These are phyloP conservation scores for Antheraea yamamai DNA, from an alignment of 2,888 invertebrate species.

Conservation along the genomic window DNA sequence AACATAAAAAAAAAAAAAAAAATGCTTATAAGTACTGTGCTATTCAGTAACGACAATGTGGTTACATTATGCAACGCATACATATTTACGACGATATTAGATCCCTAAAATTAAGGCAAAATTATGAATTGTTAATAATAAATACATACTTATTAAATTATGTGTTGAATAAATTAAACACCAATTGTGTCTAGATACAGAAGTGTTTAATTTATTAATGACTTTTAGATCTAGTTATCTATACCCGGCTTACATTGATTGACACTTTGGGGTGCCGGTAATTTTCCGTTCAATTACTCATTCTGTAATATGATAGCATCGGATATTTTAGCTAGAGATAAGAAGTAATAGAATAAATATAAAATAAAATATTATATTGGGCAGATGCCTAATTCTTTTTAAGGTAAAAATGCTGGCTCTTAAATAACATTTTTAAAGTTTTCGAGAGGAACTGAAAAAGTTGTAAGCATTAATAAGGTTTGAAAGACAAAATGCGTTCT, in stretches of 20 bases:
- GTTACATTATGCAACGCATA: neutral
- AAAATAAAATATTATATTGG: neutral
- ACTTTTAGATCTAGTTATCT: conserved; percentile 18
- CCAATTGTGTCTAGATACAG: conserved; percentile 22
- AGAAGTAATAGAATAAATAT: neutral
- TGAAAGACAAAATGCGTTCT: conserved; percentile 16
- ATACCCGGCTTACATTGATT: conserved; percentile 46
- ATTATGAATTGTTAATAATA: conserved; percentile 43
- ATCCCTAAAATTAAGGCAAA: neutral
- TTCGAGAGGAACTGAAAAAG: neutral
- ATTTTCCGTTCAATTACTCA: conserved; percentile 69
- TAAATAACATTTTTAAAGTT: neutral
- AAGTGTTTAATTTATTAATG: conserved; percentile 10
- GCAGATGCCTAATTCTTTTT: neutral
- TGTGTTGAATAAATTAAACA: conserved; percentile 26
- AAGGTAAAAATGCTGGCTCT: neutral
- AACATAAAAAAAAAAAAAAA: too few species aligned
- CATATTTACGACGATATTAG: too few species aligned
- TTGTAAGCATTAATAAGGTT: conserved; percentile 1
- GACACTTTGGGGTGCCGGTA: conserved; percentile 56
- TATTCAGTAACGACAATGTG: neutral
- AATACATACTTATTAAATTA: conserved; percentile 31
- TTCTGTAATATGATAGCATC: conserved; percentile 38
- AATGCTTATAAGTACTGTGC: neutral
- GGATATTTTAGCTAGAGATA: neutral